Percentiles rank a stretch among this genome's conserved stretches.
Evolutionary conservation across 1,140 invertebrate species (phyloP).

Genomic region (Drosophila pectinifera): DNA sequence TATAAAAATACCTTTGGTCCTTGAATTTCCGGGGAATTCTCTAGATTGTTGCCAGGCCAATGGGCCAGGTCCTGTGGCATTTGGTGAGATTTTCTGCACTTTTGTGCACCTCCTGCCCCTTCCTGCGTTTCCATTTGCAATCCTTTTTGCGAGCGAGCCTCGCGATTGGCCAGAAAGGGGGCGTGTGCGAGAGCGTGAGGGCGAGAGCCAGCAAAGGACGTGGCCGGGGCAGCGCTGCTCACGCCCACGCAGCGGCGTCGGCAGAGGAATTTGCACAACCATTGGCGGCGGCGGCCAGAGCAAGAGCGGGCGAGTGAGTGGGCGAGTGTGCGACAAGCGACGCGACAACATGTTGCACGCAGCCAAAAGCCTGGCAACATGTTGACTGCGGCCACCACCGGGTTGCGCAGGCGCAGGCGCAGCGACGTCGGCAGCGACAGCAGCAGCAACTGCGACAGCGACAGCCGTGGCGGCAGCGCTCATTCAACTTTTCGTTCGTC

Average conservation of each 20-base stretch:
- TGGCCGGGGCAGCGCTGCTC: conserved; percentile 11
- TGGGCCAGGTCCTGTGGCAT: neutral
- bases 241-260: conserved; percentile 27
- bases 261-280: conserved; percentile 29
- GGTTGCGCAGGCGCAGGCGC: conserved; percentile 8
- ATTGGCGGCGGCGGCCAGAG: neutral
- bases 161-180: conserved; percentile 20
- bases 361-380: conserved; percentile 12
- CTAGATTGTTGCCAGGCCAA: neutral
- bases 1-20: neutral
- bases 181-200: conserved; percentile 4
- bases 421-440: conserved; percentile 30
- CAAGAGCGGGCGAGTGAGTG: neutral
- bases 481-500: conserved; percentile 57
- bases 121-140: conserved; percentile 1
- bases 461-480: conserved; percentile 10
- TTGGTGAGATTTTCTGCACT: too few relatives aligned
- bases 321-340: neutral
- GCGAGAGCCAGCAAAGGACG: conserved; percentile 10
- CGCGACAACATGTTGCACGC: conserved; percentile 25
- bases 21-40: neutral
- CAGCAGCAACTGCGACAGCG: conserved; percentile 25
- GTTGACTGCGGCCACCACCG: too few relatives aligned
- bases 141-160: neutral
- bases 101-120: neutral